Base-by-base conservation (phyloP, 2,113 vertebrate genomes). In the Cyanoliseus patagonus region DNA sequence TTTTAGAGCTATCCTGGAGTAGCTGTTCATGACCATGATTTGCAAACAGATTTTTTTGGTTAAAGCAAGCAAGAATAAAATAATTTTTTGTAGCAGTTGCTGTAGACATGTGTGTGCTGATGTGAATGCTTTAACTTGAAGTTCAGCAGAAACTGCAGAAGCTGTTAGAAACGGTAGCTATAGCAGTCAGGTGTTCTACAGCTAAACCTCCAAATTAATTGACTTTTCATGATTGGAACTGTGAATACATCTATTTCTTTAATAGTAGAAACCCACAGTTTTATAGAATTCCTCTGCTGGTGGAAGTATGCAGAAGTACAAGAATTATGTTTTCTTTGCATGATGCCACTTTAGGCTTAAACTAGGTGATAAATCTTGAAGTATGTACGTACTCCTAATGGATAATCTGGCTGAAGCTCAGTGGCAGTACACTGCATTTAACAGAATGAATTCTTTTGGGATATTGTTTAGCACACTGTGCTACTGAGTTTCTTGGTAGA, bases 401-500 rank as follows among this genome's bases (percentile, higher is more conserved):
- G 62, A n/a, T 52, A 69, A 66, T 57, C 19, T 88, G 24, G 7
- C 31, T 88, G 57, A 92, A 75, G 55, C 16, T 82, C 28, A 18
- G 53, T 30, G 42, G 16, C 64, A n/a, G 17, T 63, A 22, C 7
- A 1, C 14, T 0, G 1, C 0, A 0, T 73, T 91, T 64, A 67
- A 30, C 51, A 76, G 64, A 53, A 59, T 19, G 3, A 42, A 25
- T 62, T 82, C 6, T 20, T 49, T 64, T 42, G 25, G 42, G 23
- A n/a, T 59, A 28, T 7, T 68, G 10, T 57, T 84, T 66, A 37
- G 69, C 39, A 25, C 9, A 8, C 24, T 55, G 0, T 72, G 35
- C 46, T 31, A 28, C 44, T 55, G 49, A 77, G 25, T 63, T 73
- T 94, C 70, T 63, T 53, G 9, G 35, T 70, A 67, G 51, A 27